Percentiles rank a stretch among this genome's conserved stretches.
These are phyloP conservation scores for Dasysyrphus tricinctus DNA, from an alignment of 2,888 invertebrate species.

Conservation along the genomic window DNA sequence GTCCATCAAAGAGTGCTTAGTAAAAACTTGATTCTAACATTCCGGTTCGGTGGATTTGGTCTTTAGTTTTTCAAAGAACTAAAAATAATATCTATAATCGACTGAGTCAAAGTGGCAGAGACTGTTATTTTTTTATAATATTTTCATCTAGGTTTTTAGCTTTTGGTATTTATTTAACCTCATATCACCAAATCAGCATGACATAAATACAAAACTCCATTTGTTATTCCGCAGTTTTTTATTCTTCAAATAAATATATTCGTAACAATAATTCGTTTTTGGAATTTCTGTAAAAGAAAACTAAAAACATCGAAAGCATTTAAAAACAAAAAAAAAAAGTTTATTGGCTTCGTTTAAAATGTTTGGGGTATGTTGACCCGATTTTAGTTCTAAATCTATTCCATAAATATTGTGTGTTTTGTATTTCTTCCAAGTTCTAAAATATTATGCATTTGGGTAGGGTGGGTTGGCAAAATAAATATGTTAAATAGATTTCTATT, in stretches of 20 bases:
- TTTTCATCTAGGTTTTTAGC: not conserved
- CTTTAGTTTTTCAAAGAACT: too few species aligned
- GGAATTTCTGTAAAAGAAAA: not conserved
- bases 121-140: too few species aligned
- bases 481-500: too few species aligned
- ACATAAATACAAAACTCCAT: not conserved
- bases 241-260: not conserved
- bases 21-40: too few species aligned
- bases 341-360: constrained; percentile 49
- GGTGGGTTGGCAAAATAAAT: not conserved
- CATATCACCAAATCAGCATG: not conserved
- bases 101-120: too few species aligned
- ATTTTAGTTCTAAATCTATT: constrained; percentile 12
- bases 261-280: not conserved
- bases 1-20: too few species aligned
- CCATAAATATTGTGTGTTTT: not conserved
- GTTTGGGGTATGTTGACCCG: constrained; percentile 65
- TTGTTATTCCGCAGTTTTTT: too few species aligned
- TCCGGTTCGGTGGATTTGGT: too few species aligned
- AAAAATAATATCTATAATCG: too few species aligned
- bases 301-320: constrained; percentile 43
- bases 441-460: constrained; percentile 26
- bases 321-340: constrained; percentile 22
- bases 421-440: not conserved
- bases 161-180: not conserved